Percentiles rank a stretch among this genome's conserved stretches.
These are phyloP conservation scores for Epinephelus cyanopodus DNA, from an alignment of 2,113 vertebrate species.

Conservation along the genomic window DNA sequence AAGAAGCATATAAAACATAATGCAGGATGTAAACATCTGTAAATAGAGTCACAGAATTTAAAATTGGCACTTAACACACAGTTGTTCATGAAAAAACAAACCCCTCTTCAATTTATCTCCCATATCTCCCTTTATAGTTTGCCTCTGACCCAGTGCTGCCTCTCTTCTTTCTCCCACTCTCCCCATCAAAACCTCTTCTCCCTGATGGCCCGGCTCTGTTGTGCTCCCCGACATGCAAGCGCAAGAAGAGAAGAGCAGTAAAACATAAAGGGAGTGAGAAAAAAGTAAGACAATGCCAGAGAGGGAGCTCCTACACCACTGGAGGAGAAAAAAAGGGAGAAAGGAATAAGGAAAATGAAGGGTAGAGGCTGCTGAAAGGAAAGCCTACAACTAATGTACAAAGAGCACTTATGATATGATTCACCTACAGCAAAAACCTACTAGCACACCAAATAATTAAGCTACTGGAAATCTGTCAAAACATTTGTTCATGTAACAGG, in stretches of 20 bases:
- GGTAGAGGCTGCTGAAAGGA: neutral
- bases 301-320: conserved; percentile 9
- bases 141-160: conserved; percentile 29
- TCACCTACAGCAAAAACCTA: neutral
- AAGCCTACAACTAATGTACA: neutral
- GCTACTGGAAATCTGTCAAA: conserved; percentile 19
- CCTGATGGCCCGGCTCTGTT: conserved; percentile 21
- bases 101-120: conserved; percentile 44
- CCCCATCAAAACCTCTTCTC: conserved; percentile 42
- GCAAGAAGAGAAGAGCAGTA: conserved; percentile 19
- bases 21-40: conserved; percentile 20
- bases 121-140: conserved; percentile 43
- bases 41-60: conserved; percentile 25
- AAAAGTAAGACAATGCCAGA: conserved; percentile 7
- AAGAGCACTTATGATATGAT: neutral
- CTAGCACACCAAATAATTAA: conserved; percentile 27
- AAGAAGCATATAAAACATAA: neutral
- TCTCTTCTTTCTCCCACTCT: conserved; percentile 15
- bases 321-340: neutral
- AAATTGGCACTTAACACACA: conserved; percentile 12
- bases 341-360: neutral
- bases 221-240: conserved; percentile 3
- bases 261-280: neutral
- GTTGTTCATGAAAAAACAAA: conserved; percentile 20
- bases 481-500: conserved; percentile 13